Conservation (phyloP, 2,113 vertebrate genomes). For the Ranitomeya imitator region DNA sequence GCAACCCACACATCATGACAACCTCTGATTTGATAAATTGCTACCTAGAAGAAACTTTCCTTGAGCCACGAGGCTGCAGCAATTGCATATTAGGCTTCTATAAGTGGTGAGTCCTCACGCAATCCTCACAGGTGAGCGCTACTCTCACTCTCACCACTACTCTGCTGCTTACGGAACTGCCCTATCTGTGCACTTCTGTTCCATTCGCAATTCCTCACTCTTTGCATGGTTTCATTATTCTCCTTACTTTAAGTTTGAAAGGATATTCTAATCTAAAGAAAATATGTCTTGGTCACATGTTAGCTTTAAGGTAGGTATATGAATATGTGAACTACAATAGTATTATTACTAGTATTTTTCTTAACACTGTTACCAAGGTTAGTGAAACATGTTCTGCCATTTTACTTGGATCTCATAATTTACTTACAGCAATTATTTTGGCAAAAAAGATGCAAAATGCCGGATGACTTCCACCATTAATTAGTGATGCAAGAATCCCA, state of each 20-base stretch:
- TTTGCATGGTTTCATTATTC: neutral
- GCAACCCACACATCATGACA: too few species aligned
- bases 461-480: constrained; percentile 65
- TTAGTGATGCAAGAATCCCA: constrained; percentile 62
- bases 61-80: too few species aligned
- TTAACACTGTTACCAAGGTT: neutral
- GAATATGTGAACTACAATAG: neutral
- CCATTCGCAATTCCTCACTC: neutral
- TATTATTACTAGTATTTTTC: neutral
- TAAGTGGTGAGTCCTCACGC: too few species aligned
- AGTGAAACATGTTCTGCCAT: neutral
- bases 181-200: too few species aligned
- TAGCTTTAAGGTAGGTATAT: neutral
- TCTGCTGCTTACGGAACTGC: too few species aligned
- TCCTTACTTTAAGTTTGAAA: neutral
- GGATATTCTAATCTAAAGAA: neutral
- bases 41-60: too few species aligned
- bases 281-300: neutral
- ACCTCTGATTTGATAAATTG: too few species aligned
- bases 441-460: constrained; percentile 67
- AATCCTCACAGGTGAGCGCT: too few species aligned
- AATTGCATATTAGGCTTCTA: too few species aligned
- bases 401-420: neutral
- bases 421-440: constrained; percentile 68
- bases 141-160: too few species aligned